Base-by-base conservation (phyloP, 1,140 invertebrate genomes). In the Hypsibius dujardini region DNA sequence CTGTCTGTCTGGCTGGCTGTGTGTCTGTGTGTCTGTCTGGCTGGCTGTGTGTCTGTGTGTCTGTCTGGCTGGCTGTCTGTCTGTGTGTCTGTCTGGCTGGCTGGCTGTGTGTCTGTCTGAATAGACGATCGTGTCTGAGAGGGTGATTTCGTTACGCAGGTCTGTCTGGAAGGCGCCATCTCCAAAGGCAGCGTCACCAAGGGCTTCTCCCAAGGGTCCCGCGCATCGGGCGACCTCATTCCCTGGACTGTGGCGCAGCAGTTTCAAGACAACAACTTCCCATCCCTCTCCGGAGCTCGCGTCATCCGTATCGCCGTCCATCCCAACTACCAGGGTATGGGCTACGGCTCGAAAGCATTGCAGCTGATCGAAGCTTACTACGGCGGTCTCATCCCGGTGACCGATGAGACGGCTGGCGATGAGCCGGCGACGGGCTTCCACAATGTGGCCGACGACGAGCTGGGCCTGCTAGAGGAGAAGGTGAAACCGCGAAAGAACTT, bases 221-320 rank as follows among this genome's bases (percentile, higher is more conserved):
- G 90, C 77, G 90, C 92, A 7, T 86, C 90, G 2, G 96, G 96
- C 2, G 95, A 99, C 83, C 81, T 99, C 7, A 95, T 98, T 75
- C 95, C 95, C 0, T 99, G 95, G 95, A 95, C 92, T 46, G 84
- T 99, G 1, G 89, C 91, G 2, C 93, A 98, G 78, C 93, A 98
- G 79, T 97, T 88, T 79, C 88, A 93, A 74, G 93, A 98, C 79
- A 83, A 87, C 73, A 88, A 96, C 77, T 98, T 99, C 80, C 89
- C 92, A 3, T 85, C 86, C 71, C 81, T 98, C 1, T 86, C 88
- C 73, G 95, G 95, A 2, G 92, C 88, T 28, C 83, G 95, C 73
- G 86, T 98, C 71, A 90, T 99, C 28, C 83, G 95, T 56, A 95
- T 99, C 72, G 95, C 95, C 1, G 97, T 95, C 1, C 94, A 99